Evolutionary conservation across 2,113 vertebrate genomes (phyloP).

Genomic region (Catagonus wagneri): DNA sequence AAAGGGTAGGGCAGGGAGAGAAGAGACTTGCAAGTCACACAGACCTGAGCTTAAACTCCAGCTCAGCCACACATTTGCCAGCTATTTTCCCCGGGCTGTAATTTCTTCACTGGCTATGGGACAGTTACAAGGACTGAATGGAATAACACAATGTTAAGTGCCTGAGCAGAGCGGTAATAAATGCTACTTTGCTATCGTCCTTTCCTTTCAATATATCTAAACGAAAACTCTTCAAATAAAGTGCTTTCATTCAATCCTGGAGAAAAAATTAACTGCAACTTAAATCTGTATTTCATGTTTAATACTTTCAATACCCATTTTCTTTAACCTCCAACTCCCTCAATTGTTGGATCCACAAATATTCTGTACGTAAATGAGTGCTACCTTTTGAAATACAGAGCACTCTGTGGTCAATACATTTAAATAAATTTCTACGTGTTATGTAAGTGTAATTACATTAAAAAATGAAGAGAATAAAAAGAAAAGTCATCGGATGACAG

Average conservation of each 20-base stretch:
- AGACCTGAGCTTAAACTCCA: conserved; percentile 31
- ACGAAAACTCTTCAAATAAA: conserved; percentile 13
- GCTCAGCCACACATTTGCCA: background rate
- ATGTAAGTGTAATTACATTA: background rate
- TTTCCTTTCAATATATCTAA: conserved; percentile 52
- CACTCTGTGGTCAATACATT: background rate
- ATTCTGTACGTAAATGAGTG: background rate
- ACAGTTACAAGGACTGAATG: background rate
- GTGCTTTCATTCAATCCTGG: background rate
- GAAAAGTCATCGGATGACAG: background rate
- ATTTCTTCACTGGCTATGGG: conserved; percentile 1
- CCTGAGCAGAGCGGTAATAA: conserved; percentile 33
- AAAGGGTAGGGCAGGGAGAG: background rate
- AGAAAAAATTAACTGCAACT: background rate
- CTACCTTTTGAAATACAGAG: conserved; percentile 33
- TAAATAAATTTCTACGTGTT: conserved; percentile 32
- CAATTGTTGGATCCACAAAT: background rate
- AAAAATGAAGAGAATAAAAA: conserved; percentile 7
- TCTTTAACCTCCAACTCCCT: background rate
- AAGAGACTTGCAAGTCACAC: background rate
- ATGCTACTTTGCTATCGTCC: background rate
- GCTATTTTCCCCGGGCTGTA: conserved; percentile 6
- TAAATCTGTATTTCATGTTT: conserved; percentile 23
- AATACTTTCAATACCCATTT: conserved; percentile 57
- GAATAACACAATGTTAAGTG: conserved; percentile 4